Evolutionary conservation across 2,888 invertebrate species (phyloP), one percentile per base, ranked within the genome.

Genomic region (Chrysolina oricalcia): DNA sequence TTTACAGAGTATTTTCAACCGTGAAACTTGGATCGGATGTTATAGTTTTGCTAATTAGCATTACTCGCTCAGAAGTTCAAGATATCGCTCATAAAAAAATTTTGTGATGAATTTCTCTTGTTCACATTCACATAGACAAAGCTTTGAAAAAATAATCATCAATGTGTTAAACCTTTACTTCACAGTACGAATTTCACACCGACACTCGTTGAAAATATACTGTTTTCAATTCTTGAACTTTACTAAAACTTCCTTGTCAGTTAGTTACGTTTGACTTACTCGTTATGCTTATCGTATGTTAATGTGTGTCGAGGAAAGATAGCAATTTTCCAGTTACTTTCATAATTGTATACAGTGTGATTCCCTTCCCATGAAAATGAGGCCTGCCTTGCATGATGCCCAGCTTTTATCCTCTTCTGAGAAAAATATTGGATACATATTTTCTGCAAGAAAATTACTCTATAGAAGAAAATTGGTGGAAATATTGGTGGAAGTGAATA

Each of bases 201-300:
- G 19, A 53, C 53, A 53, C 53, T 53, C 19, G 21, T 6, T 21
- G 11, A 21, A 21, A 19, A 53, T 53, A 13, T 23, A 53, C 21
- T 23, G 21, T 21, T 9, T 23, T 5, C 8, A 17, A 8, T 48
- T 48, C 1, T 21, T 53, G 9, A 11, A 53, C 13, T 21, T 11
- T 21, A 53, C 53, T 53, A 21, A 53, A 53, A 53, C 21, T 53
- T 13, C 53, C 53, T 53, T 13, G 53, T 53, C 13, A 53, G 21
- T 53, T 43, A 15, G 43, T 43, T 43, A 43, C 15, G 43, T 15
- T 53, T 53, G 21, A 21, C 21, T 23, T 21, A 53, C 53, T 53
- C 21, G 2, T n/a, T 48, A 17, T 53, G 11, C 13, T 53, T 53
- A 53, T 53, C 53, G 21, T 21, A 53, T 53, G 19, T 53, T 53